Evolutionary conservation across 2,797 vertebrate genomes (phyloP), one percentile per base, ranked within the genome.

Genomic region (Octomys mimax): DNA sequence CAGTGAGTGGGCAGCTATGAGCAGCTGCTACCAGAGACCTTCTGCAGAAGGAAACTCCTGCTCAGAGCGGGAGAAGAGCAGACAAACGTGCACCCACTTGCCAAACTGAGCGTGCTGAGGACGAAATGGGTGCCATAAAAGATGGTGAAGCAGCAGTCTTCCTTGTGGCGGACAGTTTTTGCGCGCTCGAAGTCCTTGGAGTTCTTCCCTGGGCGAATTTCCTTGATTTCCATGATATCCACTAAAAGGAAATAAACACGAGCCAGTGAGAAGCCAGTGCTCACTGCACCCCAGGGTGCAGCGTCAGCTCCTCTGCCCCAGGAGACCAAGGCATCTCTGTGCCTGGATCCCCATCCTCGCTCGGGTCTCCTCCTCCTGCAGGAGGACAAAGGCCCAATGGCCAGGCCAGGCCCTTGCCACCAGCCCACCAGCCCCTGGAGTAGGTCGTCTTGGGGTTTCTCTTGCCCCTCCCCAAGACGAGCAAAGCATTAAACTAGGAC

Each of bases 131-230:
- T 99, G 83, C 99, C 99, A 1, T 99, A 99, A 95, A 99, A 99
- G 97, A 99, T 98, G 18, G 99, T 99, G 96, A 99, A 99, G 97
- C 99, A 99, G 95, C 98, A 98, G 18, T 99, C 98, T 90, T 99
- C 98, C 94, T 98, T 98, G 77, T 98, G 98, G 2, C 97, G 97
- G 24, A 85, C 98, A 0, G 97, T 95, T 97, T 99, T 99, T n/a
- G 99, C 99, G 1, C 99, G 99, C 83, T 99, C 99, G 90, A 99
- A 99, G 96, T 99, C 99, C 95, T 99, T 99, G 46, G 99, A 99
- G 98, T 99, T 99, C 97, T 99, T 99, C 46, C 99, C 99, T 0
- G 98, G 98, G 1, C 99, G 99, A 59, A 99, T 98, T 98, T 99
- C 99, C 97, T 99, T 99, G 97, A 99, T 99, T 97, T 99, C 99